Base-by-base conservation (phyloP, 2,797 vertebrate species). In the Rousettus madagascariensis region DNA sequence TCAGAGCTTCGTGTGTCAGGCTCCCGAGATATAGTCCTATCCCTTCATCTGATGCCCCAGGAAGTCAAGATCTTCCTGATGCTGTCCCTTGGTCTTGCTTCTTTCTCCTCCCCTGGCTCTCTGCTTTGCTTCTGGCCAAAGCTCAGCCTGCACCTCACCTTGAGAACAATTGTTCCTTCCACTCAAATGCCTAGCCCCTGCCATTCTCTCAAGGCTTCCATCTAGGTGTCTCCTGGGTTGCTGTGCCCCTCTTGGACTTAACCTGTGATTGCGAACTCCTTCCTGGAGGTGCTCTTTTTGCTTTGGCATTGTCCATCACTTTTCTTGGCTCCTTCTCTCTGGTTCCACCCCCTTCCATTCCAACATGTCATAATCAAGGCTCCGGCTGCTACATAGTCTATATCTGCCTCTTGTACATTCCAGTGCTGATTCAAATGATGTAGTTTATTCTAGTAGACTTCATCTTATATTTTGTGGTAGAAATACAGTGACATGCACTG, bases 151-250 rank as follows among this genome's bases (percentile, higher is more conserved):
- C 4, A 8, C n/a, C 19, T 20, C 20, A 63, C 24, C 30, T n/a
- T 1, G 3, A 63, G 36, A 10, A 16, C 13, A 20, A 38, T 3
- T 69, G n/a, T 17, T 71, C 46, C 49, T 41, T 74, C 16, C 2
- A 4, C 3, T 61, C 1, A 19, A 28, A 46, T 36, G 3, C 20
- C 55, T 15, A 2, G 0, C 6, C 22, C 20, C 15, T 38, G 1
- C 33, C 5, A 0, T 46, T 41, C 51, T 46, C 3, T 13, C 53
- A 30, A 13, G 3, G 8, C 10, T 41, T 53, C 36, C 4, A 6
- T 16, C 41, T 46, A 26, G 16, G 9, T 28, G 15, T 71, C 28
- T 20, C 8, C 61, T 30, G 15, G 43, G 28, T 36, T 26, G 28
- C n/a, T 63, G 16, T 2, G 26, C 4, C 36, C 3, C 82, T 71